phyloP scores from a whole-genome alignment of 2,888 invertebrate species.

The Cheiracanthium punctorium region DNA sequence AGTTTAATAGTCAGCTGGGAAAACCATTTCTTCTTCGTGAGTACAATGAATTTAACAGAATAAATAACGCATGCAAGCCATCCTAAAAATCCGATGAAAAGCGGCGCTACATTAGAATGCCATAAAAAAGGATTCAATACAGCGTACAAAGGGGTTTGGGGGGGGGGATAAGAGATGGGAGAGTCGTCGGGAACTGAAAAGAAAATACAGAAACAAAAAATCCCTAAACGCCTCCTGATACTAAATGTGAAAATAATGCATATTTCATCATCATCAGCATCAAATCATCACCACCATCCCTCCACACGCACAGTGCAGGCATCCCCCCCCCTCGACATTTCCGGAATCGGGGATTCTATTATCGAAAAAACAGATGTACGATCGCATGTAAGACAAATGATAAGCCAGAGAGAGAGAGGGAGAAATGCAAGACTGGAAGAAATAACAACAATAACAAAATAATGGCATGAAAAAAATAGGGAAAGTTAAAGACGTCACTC shows the following conservation, averaged over 20 bases:
- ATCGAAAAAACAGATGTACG: slow-evolving; percentile 65
- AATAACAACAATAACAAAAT: background rate
- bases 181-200: too few species aligned
- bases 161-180: background rate
- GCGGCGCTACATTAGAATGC: background rate
- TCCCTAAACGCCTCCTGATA: slow-evolving; percentile 19
- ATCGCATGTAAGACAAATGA: slow-evolving; percentile 64
- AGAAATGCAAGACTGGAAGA: slow-evolving; percentile 27
- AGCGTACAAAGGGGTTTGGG: background rate
- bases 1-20: too few species aligned
- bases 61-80: background rate
- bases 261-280: slow-evolving; percentile 61
- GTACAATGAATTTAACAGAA: background rate
- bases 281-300: slow-evolving; percentile 33
- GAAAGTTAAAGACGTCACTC: slow-evolving; percentile 55
- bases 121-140: slow-evolving; percentile 18
- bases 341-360: slow-evolving; percentile 56
- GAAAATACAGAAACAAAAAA: slow-evolving; percentile 1
- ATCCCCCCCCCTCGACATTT: background rate
- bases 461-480: background rate
- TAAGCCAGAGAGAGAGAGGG: slow-evolving; percentile 36
- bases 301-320: background rate
- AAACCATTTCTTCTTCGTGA: too few species aligned
- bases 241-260: slow-evolving; percentile 66
- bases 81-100: background rate